phyloP scores from a whole-genome alignment of 2,113 vertebrate genomes.

The Archocentrus centrarchus region DNA sequence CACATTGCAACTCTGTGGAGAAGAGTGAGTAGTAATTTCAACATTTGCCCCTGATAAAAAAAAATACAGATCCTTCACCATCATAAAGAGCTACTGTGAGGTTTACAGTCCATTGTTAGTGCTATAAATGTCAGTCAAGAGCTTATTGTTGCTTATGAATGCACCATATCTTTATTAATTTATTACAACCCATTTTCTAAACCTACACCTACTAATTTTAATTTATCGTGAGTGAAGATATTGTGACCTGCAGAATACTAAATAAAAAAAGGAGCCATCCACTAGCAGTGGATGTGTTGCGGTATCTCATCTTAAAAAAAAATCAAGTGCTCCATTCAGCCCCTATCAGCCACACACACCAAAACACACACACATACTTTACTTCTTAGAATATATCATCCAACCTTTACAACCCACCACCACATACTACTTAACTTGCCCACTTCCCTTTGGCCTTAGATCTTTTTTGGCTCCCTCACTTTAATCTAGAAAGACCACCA shows the following conservation, averaged over 20 bases:
- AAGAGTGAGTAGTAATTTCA: constrained; percentile 52
- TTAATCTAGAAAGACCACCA: constrained; percentile 37
- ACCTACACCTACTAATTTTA: background rate
- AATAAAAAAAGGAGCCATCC: constrained; percentile 25
- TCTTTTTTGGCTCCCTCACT: constrained; percentile 27
- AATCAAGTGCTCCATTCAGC: constrained; percentile 58
- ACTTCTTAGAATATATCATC: constrained; percentile 36
- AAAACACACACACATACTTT: constrained; percentile 48
- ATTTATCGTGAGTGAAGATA: constrained; percentile 33
- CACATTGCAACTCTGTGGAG: constrained; percentile 7
- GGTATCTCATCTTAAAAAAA: constrained; percentile 48
- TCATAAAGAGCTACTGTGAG: constrained; percentile 65
- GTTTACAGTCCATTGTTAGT: constrained; percentile 66
- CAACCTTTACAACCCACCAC: constrained; percentile 35
- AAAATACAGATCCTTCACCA: constrained; percentile 43
- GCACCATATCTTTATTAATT: constrained; percentile 5
- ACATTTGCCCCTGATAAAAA: constrained; percentile 65
- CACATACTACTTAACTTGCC: constrained; percentile 56
- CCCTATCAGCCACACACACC: constrained; percentile 48
- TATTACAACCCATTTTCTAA: constrained; percentile 26
- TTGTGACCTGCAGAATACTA: constrained; percentile 10
- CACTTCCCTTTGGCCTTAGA: constrained; percentile 56
- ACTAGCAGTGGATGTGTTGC: constrained; percentile 27
- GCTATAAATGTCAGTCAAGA: constrained; percentile 49
- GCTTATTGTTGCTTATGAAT: constrained; percentile 11